Percentiles rank a stretch among this genome's conserved stretches.
These are phyloP conservation scores for Tetraodon nigroviridis DNA, from an alignment of 2,113 vertebrate species.

Conservation along the genomic window DNA sequence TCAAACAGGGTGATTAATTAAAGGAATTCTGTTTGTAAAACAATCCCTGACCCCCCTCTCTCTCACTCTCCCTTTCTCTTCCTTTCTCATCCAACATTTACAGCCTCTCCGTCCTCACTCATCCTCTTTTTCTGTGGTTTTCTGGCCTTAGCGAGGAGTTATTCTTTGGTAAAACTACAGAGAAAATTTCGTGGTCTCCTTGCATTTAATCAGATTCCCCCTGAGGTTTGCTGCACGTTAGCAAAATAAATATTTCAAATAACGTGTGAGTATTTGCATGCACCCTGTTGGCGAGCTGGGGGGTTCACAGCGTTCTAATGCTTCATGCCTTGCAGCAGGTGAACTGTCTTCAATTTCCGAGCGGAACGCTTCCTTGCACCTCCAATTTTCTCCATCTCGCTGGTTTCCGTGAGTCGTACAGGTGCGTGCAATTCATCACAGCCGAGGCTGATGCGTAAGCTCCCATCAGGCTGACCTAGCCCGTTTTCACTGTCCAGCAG, in stretches of 20 bases:
- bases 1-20: conserved; percentile 99
- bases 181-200: conserved; percentile 47
- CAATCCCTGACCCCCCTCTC: conserved; percentile 74
- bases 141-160: conserved; percentile 37
- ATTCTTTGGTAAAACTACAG: conserved; percentile 57
- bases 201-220: conserved; percentile 64
- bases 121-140: conserved; percentile 17
- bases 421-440: conserved; percentile 75
- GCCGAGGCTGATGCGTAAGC: conserved; percentile 68
- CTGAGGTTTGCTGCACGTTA: conserved; percentile 65
- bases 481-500: conserved; percentile 50
- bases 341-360: conserved; percentile 68
- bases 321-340: conserved; percentile 65
- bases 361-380: conserved; percentile 50
- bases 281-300: conserved; percentile 20
- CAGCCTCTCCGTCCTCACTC: conserved; percentile 33
- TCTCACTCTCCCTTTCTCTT: conserved; percentile 40
- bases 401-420: conserved; percentile 65
- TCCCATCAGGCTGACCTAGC: conserved; percentile 70
- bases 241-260: conserved; percentile 68
- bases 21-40: conserved; percentile 96
- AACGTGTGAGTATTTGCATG: conserved; percentile 14
- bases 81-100: conserved; percentile 19
- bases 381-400: conserved; percentile 37
- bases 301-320: conserved; percentile 49